Evolutionary conservation across 2,888 invertebrate species (phyloP), one percentile per base, ranked within the genome.

Genomic region (Choristoneura rosaceana): DNA sequence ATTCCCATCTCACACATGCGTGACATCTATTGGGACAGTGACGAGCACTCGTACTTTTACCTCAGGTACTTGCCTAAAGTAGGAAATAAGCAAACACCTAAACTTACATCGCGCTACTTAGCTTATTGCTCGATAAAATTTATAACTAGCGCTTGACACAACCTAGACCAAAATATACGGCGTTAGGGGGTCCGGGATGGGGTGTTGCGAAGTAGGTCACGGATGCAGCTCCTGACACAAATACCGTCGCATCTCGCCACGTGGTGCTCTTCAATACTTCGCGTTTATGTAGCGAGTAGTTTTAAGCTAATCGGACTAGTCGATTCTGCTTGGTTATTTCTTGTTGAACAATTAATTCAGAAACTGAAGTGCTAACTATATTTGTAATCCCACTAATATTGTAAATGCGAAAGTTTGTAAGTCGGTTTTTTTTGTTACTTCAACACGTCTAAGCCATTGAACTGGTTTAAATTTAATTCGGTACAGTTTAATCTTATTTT

Each of bases 141-240:
- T 82, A 81, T 83, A 81, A 82, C 69, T 58, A 47, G 70, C 74
- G 77, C 82, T 81, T 85, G 86, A 87, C 84, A 87, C 86, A 90
- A 90, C 87, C 88, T 90, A 91, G 88, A 89, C 92, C 90, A 89
- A 91, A 91, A 90, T 92, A 88, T 89, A 90, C 87, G 87, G 82
- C 84, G 84, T 86, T 84, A 55, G 76, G 85, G 82, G 83, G 81
- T 81, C 78, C 79, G 85, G 87, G 84, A 86, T 85, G 89, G 90
- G 90, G 89, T 83, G 90, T 80, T 76, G 84, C 77, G 77, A 93
- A 92, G 82, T 93, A 83, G 93, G 93, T 93, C 93, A 93, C 90
- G 92, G 93, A 91, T 92, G 90, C 91, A 88, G 87, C 89, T 90
- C 90, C 93, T 91, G 92, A 93, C 93, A 91, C 92, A 89, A 92